phyloP scores from a whole-genome alignment of 2,113 vertebrate genomes.

The Daphoenositta chrysoptera region DNA sequence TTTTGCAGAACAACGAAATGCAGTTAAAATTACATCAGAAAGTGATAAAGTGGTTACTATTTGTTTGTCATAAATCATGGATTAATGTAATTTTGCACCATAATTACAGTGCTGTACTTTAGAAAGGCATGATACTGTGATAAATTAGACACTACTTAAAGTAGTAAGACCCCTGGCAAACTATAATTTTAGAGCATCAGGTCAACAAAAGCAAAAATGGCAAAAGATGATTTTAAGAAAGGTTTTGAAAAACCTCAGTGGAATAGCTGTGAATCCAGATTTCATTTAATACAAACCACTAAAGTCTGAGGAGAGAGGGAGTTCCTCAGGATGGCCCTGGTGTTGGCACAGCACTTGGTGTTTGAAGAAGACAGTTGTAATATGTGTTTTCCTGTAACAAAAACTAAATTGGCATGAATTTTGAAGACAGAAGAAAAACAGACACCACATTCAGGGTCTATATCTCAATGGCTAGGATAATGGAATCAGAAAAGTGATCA shows the following conservation, averaged over 20 bases:
- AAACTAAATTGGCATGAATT: neutral
- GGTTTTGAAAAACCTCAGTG: neutral
- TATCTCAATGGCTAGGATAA: neutral
- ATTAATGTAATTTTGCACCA: neutral
- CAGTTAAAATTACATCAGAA: neutral
- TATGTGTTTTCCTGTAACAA: neutral
- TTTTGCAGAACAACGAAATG: neutral
- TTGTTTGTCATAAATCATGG: neutral
- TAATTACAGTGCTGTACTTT: neutral
- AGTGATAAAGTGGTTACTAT: neutral
- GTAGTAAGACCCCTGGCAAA: neutral
- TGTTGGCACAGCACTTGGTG: neutral
- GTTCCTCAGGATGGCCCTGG: neutral
- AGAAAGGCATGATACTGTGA: neutral
- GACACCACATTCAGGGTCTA: neutral
- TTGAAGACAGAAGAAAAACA: neutral
- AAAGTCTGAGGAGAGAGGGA: neutral
- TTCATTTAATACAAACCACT: constrained; percentile 11
- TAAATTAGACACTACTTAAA: neutral
- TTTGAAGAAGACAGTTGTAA: neutral
- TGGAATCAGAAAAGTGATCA: neutral
- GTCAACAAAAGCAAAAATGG: constrained; percentile 6
- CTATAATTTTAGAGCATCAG: neutral
- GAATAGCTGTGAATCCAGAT: neutral
- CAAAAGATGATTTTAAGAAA: neutral